Conservation (phyloP, 2,113 vertebrate species). For the Hydrochoerus hydrochaeris region DNA sequence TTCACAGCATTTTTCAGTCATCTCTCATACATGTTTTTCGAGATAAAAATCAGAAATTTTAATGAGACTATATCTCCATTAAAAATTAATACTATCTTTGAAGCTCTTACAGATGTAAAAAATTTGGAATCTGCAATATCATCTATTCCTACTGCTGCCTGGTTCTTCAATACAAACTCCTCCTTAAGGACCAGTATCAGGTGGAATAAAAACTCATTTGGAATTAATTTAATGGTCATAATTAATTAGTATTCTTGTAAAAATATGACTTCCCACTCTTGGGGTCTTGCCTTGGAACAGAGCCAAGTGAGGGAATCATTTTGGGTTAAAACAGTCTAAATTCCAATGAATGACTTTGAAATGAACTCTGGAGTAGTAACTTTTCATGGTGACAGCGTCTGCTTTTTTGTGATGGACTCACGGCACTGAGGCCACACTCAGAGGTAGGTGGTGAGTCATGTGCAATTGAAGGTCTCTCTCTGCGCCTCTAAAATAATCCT, state of each 20-base stretch:
- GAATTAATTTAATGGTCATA: background rate
- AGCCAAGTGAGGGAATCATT: background rate
- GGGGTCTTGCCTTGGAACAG: background rate
- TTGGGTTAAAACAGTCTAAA: background rate
- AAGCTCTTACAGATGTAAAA: background rate
- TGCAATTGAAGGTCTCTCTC: background rate
- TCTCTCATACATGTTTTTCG: background rate
- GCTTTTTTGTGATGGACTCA: background rate
- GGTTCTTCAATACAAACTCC: background rate
- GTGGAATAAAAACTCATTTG: conserved; percentile 27
- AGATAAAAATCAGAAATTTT: conserved; percentile 20
- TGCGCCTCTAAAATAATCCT: background rate
- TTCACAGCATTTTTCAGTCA: background rate
- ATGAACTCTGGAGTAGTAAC: background rate
- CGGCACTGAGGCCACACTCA: rapidly evolving
- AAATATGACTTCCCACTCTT: background rate
- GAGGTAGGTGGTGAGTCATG: background rate
- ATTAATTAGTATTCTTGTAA: conserved; percentile 26
- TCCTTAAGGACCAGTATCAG: background rate
- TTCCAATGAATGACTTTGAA: conserved; percentile 14
- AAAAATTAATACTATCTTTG: conserved; percentile 4
- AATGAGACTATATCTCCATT: background rate
- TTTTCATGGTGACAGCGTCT: background rate
- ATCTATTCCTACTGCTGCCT: background rate
- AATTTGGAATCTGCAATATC: background rate